A percentile compares a stretch with the other conserved stretches of the same genome.
phyloP scores from a whole-genome alignment of 2,888 invertebrate species.

The Parnassius apollo region DNA sequence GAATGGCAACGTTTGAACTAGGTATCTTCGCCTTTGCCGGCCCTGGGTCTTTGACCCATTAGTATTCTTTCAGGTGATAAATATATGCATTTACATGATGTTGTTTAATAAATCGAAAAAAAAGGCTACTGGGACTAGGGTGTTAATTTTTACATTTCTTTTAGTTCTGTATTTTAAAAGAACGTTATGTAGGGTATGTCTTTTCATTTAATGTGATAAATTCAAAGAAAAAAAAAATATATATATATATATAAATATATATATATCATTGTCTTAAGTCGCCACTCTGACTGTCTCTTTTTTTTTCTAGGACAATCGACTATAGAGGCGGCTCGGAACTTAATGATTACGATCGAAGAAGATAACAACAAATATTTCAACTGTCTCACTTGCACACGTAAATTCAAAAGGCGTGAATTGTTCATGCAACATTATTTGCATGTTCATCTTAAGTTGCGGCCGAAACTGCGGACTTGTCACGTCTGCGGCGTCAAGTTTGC shows the following conservation, averaged over 20 bases:
- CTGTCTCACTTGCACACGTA: slow-evolving; percentile 43
- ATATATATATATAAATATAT: background rate
- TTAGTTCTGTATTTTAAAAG: too few species aligned
- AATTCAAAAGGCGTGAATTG: slow-evolving; percentile 42
- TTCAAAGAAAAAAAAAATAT: too few species aligned
- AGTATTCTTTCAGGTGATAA: too few species aligned
- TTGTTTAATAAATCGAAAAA: too few species aligned
- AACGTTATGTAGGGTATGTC: too few species aligned
- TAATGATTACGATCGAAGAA: slow-evolving; percentile 11
- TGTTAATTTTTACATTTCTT: too few species aligned
- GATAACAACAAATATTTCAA: slow-evolving; percentile 31
- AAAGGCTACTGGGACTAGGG: too few species aligned
- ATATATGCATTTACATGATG: too few species aligned
- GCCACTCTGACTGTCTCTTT: slow-evolving; percentile 6
- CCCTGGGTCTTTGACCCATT: too few species aligned
- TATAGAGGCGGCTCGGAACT: slow-evolving; percentile 4
- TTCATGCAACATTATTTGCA: slow-evolving; percentile 50
- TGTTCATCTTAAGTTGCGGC: slow-evolving; percentile 49
- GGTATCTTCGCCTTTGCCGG: too few species aligned
- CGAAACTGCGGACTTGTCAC: slow-evolving; percentile 46
- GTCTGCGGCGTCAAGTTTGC: slow-evolving; percentile 47
- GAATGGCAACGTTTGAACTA: too few species aligned
- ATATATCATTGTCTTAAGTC: background rate
- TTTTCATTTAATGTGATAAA: too few species aligned
- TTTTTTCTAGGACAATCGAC: slow-evolving; percentile 26